Conservation (phyloP, 1,140 invertebrate genomes). For the Caenorhabditis inopinata region DNA sequence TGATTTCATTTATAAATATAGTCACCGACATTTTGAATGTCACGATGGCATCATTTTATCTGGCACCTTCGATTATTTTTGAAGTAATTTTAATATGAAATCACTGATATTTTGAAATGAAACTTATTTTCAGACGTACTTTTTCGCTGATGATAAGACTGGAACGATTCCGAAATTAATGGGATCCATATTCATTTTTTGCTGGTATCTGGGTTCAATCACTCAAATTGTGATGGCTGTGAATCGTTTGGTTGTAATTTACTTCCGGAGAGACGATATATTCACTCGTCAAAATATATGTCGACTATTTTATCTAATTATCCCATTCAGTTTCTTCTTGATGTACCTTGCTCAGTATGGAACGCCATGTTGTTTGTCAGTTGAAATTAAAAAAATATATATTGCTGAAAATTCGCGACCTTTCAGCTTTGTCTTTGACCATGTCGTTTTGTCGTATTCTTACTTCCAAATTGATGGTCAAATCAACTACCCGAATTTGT, state of each 20-base stretch:
- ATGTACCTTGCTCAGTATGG: slow-evolving; percentile 22
- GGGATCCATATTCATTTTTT: slow-evolving; percentile 26
- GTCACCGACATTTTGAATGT: slow-evolving; percentile 26
- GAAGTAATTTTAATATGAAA: slow-evolving; percentile 14
- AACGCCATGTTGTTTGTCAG: slow-evolving; percentile 25
- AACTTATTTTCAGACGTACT: neutral
- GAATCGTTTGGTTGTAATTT: slow-evolving; percentile 26
- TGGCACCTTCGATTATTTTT: slow-evolving; percentile 30
- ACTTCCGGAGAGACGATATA: slow-evolving; percentile 15
- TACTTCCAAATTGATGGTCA: slow-evolving; percentile 24
- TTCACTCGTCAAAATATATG: slow-evolving; percentile 22
- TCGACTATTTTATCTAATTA: neutral
- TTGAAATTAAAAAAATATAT: too few relatives aligned
- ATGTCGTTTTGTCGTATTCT: neutral
- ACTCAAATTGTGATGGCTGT: slow-evolving; percentile 36
- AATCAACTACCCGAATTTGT: slow-evolving; percentile 26
- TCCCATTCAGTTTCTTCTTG: neutral
- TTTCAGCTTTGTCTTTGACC: neutral
- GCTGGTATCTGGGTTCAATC: slow-evolving; percentile 33
- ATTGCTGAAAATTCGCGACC: too few relatives aligned
- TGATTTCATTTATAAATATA: slow-evolving; percentile 37
- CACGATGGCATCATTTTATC: neutral
- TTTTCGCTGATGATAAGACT: slow-evolving; percentile 1
- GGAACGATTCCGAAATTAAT: slow-evolving; percentile 15
- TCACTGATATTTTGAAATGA: neutral